phyloP scores from a whole-genome alignment of 2,888 invertebrate genomes.

The Polia nebulosa region DNA sequence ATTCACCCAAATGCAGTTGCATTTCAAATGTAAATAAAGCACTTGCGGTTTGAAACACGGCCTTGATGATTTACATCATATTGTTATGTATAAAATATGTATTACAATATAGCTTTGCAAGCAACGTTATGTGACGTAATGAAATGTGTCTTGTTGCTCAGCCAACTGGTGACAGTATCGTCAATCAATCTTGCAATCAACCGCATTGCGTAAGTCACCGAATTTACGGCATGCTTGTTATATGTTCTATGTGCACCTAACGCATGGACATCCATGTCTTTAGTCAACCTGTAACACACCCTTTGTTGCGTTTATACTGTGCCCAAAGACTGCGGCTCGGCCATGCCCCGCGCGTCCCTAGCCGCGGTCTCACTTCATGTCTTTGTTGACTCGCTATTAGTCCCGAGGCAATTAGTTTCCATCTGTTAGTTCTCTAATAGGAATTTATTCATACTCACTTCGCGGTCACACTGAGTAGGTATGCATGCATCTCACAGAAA shows the following conservation, averaged over 20 bases:
- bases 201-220: constrained; percentile 97
- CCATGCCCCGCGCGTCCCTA: constrained; percentile 1
- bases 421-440: constrained; percentile 64
- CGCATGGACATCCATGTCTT: constrained; percentile 83
- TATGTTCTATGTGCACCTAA: constrained; percentile 82
- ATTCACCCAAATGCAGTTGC: constrained; percentile 8
- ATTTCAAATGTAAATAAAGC: constrained; percentile 55
- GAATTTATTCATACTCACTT: constrained; percentile 61
- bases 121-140: constrained; percentile 88
- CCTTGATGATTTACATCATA: constrained; percentile 55
- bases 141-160: constrained; percentile 92
- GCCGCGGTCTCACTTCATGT: constrained; percentile 46
- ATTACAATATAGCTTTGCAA: constrained; percentile 79
- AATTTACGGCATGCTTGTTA: constrained; percentile 82
- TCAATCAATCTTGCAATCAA: constrained; percentile 98
- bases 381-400: constrained; percentile 61
- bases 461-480: constrained; percentile 54
- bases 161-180: constrained; percentile 98
- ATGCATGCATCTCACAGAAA: constrained; percentile 70
- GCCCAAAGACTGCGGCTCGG: constrained; percentile 40
- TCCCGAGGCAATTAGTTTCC: constrained; percentile 57
- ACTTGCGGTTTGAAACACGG: constrained; percentile 64
- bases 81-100: constrained; percentile 70
- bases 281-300: constrained; percentile 69
- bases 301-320: constrained; percentile 67